These are phyloP conservation scores for Dicycla oo DNA, from an alignment of 2,888 invertebrate species.

Conservation along the genomic window DNA sequence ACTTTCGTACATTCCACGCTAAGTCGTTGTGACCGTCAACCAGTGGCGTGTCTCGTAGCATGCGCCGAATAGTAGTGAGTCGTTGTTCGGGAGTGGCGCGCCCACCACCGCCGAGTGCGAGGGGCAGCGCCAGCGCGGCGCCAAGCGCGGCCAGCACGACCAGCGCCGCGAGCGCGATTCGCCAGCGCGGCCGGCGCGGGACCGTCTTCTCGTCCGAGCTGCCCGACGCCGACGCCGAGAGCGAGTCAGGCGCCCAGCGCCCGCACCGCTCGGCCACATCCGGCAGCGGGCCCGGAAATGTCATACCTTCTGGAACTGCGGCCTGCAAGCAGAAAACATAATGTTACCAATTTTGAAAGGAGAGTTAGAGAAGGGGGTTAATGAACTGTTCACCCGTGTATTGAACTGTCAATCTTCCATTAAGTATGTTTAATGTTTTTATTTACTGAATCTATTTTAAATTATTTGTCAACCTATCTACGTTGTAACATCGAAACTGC, in stretches of 20 bases:
- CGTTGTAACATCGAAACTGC: constrained; percentile 14
- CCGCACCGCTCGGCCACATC: constrained; percentile 89
- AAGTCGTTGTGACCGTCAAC: constrained; percentile 96
- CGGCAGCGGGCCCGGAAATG: constrained; percentile 88
- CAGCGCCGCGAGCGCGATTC: constrained; percentile 90
- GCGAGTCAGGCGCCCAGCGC: constrained; percentile 87
- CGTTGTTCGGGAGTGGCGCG: constrained; percentile 91
- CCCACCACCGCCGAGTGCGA: constrained; percentile 87
- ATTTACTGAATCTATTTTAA: neutral
- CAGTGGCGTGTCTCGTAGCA: constrained; percentile 92
- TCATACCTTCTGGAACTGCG: constrained; percentile 88
- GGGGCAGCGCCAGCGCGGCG: constrained; percentile 91
- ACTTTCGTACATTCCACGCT: constrained; percentile 97
- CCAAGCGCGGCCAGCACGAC: constrained; percentile 91
- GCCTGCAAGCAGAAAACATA: constrained; percentile 78
- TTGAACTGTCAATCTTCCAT: neutral
- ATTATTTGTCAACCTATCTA: neutral
- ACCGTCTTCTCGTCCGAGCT: constrained; percentile 88
- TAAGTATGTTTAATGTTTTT: neutral
- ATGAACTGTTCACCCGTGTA: neutral
- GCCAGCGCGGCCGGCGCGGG: constrained; percentile 89
- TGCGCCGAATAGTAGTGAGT: constrained; percentile 91
- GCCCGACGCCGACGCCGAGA: constrained; percentile 87
- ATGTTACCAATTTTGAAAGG: constrained; percentile 6
- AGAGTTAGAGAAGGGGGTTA: neutral